Evolutionary conservation across 1,140 invertebrate species (phyloP).

Genomic region (Drosophila prosaltans): DNA sequence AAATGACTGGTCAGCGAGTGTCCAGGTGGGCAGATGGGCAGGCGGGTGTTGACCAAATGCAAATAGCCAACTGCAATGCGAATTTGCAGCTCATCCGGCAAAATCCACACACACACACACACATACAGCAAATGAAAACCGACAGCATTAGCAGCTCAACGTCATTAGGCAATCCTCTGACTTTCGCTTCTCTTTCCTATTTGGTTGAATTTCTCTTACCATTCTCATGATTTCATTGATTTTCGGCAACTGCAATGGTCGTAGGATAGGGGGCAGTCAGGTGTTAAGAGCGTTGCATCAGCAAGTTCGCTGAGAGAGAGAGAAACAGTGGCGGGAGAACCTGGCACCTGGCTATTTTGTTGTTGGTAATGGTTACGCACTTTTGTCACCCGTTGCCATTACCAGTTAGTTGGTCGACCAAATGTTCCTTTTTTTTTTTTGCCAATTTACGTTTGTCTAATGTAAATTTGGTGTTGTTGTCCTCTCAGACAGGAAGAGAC

Average conservation of each 20-base stretch:
- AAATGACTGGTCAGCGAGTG: slow-evolving; percentile 25
- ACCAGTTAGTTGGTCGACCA: not conserved
- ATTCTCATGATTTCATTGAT: slow-evolving; percentile 53
- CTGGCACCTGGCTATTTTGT: slow-evolving; percentile 8
- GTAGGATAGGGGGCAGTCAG: slow-evolving; percentile 24
- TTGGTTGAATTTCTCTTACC: slow-evolving; percentile 17
- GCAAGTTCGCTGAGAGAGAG: slow-evolving; percentile 22
- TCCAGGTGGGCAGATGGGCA: not conserved
- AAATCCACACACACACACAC: not conserved
- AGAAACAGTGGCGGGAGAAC: too few relatives aligned
- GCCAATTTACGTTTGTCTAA: slow-evolving; percentile 34
- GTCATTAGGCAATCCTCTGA: slow-evolving; percentile 33
- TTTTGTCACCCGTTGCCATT: slow-evolving; percentile 2
- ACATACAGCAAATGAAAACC: not conserved
- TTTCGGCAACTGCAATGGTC: slow-evolving; percentile 36
- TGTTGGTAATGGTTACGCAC: slow-evolving; percentile 39
- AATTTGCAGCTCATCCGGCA: not conserved
- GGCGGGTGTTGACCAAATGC: not conserved
- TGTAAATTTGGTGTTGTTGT: slow-evolving; percentile 60
- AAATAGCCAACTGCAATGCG: slow-evolving; percentile 10
- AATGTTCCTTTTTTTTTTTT: not conserved
- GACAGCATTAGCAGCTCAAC: slow-evolving; percentile 25
- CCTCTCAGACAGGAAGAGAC: not conserved
- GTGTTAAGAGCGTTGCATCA: slow-evolving; percentile 49
- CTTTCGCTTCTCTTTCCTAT: slow-evolving; percentile 34